Conservation (phyloP, 2,888 invertebrate genomes). For the Meloe dianella region DNA sequence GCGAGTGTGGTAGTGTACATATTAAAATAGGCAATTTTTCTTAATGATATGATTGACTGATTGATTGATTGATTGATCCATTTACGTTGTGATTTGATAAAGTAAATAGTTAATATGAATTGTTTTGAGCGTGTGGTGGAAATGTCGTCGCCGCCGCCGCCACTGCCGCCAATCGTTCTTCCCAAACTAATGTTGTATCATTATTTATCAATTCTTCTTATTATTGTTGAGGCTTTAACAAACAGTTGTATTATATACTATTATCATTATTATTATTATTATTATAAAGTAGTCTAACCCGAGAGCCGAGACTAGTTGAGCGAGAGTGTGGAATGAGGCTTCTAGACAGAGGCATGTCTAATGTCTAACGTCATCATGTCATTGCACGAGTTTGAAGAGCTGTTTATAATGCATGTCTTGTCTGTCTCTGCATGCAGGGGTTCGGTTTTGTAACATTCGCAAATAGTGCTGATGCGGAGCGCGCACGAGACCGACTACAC, state of each 20-base stretch:
- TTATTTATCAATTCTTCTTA: background rate
- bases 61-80: background rate
- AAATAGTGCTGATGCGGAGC: slow-evolving; percentile 99
- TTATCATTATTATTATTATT: slow-evolving; percentile 29
- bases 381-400: slow-evolving; percentile 81
- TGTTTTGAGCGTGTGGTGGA: slow-evolving; percentile 34
- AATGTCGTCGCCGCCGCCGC: slow-evolving; percentile 25
- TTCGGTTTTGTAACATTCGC: slow-evolving; percentile 99
- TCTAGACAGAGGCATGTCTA: slow-evolving; percentile 56
- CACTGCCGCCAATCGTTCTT: slow-evolving; percentile 5
- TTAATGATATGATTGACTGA: slow-evolving; percentile 1
- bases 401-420: slow-evolving; percentile 91
- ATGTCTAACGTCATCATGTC: slow-evolving; percentile 65
- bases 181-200: background rate
- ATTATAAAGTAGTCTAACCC: slow-evolving; percentile 51
- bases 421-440: slow-evolving; percentile 98
- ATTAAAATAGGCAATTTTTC: slow-evolving; percentile 32
- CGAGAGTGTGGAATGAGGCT: slow-evolving; percentile 59
- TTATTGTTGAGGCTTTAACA: slow-evolving; percentile 31
- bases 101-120: slow-evolving; percentile 44
- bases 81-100: background rate
- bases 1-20: slow-evolving; percentile 55
- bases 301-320: slow-evolving; percentile 54
- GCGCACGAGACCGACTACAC: slow-evolving; percentile 99
- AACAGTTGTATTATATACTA: slow-evolving; percentile 23